Base-by-base conservation (phyloP, 2,797 vertebrate species). In the Propithecus perrieri region DNA sequence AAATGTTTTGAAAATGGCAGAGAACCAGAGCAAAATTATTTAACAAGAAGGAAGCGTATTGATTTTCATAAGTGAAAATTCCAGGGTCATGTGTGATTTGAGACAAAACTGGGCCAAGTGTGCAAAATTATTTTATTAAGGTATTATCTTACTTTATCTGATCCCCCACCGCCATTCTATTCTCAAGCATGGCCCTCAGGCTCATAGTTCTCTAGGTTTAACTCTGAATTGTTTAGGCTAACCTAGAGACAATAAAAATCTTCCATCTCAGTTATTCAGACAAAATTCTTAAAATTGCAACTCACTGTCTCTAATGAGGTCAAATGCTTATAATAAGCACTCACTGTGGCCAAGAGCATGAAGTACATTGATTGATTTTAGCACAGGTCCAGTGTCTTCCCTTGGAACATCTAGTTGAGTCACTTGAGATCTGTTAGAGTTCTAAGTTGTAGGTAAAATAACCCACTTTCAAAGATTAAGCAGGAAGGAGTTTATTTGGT, bases 1-100 rank as follows among this genome's bases (percentile, higher is more conserved):
- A 86, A 94, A 75, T 17, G 12, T 24, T 93, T 83, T 69, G 30
- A 86, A 95, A 96, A 96, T 83, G 43, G n/a, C 35, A 75, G 48
- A 87, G 85, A 13, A 63, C 8, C 4, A 86, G 57, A 71, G 24
- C 6, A 81, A 89, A 91, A 55, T 59, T 57, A 94, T 57, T 91
- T 75, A 59, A 55, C 13, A 69, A 69, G 92, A 81, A 48, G 6
- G 7, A 94, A 84, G 33, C 6, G 2, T 4, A 91, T 8, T 46
- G 6, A 50, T 89, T 93, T 85, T 91, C 59, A 18, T 24, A 74
- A 65, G 20, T 87, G 71, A 85, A 92, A 85, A 88, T 55, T 69
- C 33, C 35, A 92, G 38, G 35, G 2, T 0, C 67, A 50, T 61
- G 24, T 89, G 28, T 85, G 41, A 93, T 85, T 75, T 92, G 30